These are phyloP conservation scores for Thripadectes ignobilis DNA, from an alignment of 2,797 vertebrate genomes.

Conservation along the genomic window DNA sequence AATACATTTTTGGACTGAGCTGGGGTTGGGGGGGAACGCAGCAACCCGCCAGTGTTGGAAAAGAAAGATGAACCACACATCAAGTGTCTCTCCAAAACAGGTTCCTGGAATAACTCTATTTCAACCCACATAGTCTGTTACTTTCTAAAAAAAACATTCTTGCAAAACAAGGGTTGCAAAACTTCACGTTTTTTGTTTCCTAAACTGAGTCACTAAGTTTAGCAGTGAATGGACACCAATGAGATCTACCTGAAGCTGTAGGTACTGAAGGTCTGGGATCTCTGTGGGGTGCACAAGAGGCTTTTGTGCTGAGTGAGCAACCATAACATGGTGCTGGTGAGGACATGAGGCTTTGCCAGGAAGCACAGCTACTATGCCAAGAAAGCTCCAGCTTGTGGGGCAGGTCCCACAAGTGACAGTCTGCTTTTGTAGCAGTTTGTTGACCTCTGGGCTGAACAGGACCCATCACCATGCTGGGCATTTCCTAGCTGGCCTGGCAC, in stretches of 20 bases:
- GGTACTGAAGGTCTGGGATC: not conserved
- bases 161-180: not conserved
- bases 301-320: not conserved
- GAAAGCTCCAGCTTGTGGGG: not conserved
- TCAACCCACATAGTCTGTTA: rapidly evolving
- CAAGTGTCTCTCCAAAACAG: not conserved
- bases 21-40: not conserved
- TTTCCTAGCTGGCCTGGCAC: not conserved
- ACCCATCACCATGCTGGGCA: not conserved
- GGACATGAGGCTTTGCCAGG: rapidly evolving
- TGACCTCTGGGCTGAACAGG: not conserved
- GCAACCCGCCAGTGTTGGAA: rapidly evolving
- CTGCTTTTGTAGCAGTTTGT: not conserved
- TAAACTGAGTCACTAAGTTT: not conserved
- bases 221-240: not conserved
- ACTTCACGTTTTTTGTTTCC: not conserved
- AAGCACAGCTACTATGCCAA: not conserved
- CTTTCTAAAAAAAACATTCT: not conserved
- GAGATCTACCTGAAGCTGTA: not conserved
- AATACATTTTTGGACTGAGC: not conserved
- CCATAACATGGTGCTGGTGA: not conserved
- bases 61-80: not conserved
- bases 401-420: not conserved
- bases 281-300: not conserved
- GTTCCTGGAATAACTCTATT: not conserved